phyloP scores from a whole-genome alignment of 2,888 invertebrate genomes.

The Philereme transversata region DNA sequence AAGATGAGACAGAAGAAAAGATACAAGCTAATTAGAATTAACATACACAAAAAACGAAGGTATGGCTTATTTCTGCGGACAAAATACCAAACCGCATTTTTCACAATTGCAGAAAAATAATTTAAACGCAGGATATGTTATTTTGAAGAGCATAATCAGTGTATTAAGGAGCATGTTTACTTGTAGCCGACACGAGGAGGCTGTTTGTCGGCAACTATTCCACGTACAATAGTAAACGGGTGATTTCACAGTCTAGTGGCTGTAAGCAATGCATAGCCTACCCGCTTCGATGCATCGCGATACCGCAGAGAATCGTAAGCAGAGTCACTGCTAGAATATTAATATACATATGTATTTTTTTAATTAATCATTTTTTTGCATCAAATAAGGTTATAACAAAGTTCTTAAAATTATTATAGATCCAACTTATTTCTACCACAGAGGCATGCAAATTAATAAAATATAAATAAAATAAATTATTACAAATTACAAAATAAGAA shows the following conservation, averaged over 20 bases:
- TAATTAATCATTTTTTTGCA: no score
- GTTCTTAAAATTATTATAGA: no score
- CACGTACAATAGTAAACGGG: conserved; percentile 54
- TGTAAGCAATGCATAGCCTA: conserved; percentile 51
- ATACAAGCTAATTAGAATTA: no score
- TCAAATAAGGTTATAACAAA: no score
- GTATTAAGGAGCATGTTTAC: conserved; percentile 49
- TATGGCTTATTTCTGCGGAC: no score
- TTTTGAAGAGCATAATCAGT: conserved; percentile 57
- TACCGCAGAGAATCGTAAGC: conserved; percentile 68
- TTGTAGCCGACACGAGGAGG: conserved; percentile 38
- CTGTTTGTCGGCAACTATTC: conserved; percentile 65
- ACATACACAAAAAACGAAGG: no score
- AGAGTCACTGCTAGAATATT: conserved; percentile 26
- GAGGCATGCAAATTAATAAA: no score
- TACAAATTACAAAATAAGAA: no score
- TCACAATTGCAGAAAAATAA: conserved; percentile 23
- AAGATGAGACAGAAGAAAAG: no score
- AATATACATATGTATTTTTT: no score
- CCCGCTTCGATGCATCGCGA: conserved; percentile 59
- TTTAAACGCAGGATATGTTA: conserved; percentile 34
- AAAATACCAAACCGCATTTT: conserved; percentile 20
- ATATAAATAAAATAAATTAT: no score
- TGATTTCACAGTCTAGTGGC: conserved; percentile 75
- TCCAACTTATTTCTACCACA: no score